phyloP scores from a whole-genome alignment of 1,140 invertebrate species.

The Aphelenchoides avenae region DNA sequence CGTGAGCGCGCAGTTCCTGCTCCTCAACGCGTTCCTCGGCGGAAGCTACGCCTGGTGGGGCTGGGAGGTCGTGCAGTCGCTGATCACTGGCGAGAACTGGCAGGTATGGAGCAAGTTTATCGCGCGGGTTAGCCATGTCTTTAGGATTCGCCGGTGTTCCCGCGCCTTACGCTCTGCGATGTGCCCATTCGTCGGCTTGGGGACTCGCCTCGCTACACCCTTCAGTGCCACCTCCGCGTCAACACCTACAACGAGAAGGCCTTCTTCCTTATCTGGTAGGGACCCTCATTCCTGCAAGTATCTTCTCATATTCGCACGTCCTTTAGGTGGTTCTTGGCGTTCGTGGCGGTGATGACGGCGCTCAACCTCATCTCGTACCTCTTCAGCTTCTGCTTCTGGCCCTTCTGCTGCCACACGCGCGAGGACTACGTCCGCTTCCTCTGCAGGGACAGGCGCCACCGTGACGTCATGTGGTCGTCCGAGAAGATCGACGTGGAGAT shows the following conservation, averaged over 20 bases:
- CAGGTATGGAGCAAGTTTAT: not conserved
- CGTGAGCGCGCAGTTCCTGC: slow-evolving; percentile 61
- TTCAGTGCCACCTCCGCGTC: slow-evolving; percentile 57
- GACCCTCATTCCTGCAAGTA: not conserved
- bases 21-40: slow-evolving; percentile 28
- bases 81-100: not conserved
- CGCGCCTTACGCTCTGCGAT: slow-evolving; percentile 62
- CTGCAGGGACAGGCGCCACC: not conserved
- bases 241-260: slow-evolving; percentile 53
- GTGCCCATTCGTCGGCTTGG: slow-evolving; percentile 55
- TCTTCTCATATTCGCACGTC: not conserved
- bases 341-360: slow-evolving; percentile 35
- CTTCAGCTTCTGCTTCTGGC: slow-evolving; percentile 12
- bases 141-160: slow-evolving; percentile 51
- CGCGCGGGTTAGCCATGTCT: too few relatives aligned
- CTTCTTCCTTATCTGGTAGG: slow-evolving; percentile 52
- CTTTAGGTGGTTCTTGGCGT: slow-evolving; percentile 39
- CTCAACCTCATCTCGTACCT: slow-evolving; percentile 46
- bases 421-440: slow-evolving; percentile 13
- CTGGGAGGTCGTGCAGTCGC: slow-evolving; percentile 9
- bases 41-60: slow-evolving; percentile 22
- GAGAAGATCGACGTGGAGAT: not conserved
- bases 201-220: slow-evolving; percentile 59
- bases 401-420: slow-evolving; percentile 12
- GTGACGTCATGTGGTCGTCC: not conserved